Evolutionary conservation across 2,797 vertebrate species (phyloP), one percentile per base, ranked within the genome.

Genomic region (Myotis findleyi): DNA sequence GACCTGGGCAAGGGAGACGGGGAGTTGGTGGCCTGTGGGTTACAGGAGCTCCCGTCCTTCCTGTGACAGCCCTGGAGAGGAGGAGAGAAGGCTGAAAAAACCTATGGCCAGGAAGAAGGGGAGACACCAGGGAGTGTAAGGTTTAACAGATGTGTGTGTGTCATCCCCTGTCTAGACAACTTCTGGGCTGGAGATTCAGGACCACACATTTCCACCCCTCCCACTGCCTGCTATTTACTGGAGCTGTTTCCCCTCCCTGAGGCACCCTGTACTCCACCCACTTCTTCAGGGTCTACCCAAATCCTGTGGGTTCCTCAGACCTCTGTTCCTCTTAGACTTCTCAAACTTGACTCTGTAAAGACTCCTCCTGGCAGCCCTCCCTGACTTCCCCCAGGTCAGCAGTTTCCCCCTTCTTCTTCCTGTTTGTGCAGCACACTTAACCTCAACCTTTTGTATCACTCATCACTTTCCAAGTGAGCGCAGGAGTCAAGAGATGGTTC

Each of bases 81-180:
- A 64, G 36, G 53, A 47, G 36, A 51, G 44, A 23, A 53, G 27
- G 5, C 84, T 27, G 6, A 27, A 7, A 33, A 30, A 77, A 23
- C 53, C 38, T 7, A 27, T 1, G 14, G 62, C 93, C 55, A 30
- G 38, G 69, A 82, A 64, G 38, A 91, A 47, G 30, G 12, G 68
- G 87, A 53, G 91, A 27, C 5, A 0, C 66, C 59, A 16, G 25
- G 47, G 57, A 64, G 47, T 6, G n/a, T 53, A 5, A 57, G 49
- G 66, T 51, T 64, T 71, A 85, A 47, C 86, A 36, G 69, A 49
- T 47, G 83, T 36, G 64, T 0, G 0, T n/a, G 89, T 94, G 90
- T 92, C 62, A 68, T 83, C 36, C 91, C 41, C 49, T 44, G 77
- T 94, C 94, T 93, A 94, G 92, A 95, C 72, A 23, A 38, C 38